Base-by-base conservation (phyloP, 2,797 vertebrate species). In the Lates japonicus region DNA sequence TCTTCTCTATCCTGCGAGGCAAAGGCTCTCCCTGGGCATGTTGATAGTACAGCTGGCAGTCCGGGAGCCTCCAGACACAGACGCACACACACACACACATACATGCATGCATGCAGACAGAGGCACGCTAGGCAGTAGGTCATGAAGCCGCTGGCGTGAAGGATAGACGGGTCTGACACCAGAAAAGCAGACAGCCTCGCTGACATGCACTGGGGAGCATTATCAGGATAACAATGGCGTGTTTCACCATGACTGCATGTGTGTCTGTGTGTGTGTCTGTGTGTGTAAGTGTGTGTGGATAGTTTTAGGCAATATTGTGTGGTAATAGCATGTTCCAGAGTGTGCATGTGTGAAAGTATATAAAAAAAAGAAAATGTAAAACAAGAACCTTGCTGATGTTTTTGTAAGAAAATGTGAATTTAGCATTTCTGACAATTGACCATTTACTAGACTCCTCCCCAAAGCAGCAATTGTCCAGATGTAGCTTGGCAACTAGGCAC, bases 101-200 rank as follows among this genome's bases (percentile, higher is more conserved):
- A 66, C 63, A 72, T 51, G 49, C 55, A 54, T 59, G 62, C 81
- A 88, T 69, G 79, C 84, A 92, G 81, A 90, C 89, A 90, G 77
- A 85, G 80, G 82, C 91, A 91, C 76, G 84, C 87, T 63, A 89
- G 81, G 83, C 90, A 89, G 87, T 90, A 85, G 91, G 90, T 93
- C 93, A 91, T 82, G 83, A 77, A 91, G 91, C 90, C 78, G 69
- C 81, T 86, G 88, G 90, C 84, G 14, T 90, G 88, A 86, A 88
- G 86, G 87, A 92, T 78, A 91, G 91, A 89, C 80, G 76, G 69
- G 64, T 93, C 90, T 93, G 85, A 92, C 91, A 93, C 84, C 88
- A 92, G 89, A 86, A 87, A 67, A 80, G 80, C 64, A 90, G 87
- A 86, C 85, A 89, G 75, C 57, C 68, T 77, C 19, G 35, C 74